Base-by-base conservation (phyloP, 1,140 invertebrate species). In the Drosophila nannoptera region DNA sequence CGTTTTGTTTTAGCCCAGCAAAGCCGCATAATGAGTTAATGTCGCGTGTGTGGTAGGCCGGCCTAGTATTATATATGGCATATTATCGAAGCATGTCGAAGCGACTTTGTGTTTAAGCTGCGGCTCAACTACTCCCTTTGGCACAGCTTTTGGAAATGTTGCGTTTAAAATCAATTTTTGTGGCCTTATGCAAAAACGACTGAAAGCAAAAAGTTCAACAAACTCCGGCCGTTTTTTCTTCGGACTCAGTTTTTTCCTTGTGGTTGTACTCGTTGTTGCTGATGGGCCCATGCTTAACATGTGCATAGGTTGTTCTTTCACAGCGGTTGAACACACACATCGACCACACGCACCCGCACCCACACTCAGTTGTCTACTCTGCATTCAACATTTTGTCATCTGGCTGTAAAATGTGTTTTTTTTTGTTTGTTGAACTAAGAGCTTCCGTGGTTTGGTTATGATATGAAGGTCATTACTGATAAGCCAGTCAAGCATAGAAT, bases 151-250 rank as follows among this genome's bases (percentile, higher is more conserved):
- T 38, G 73, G 69, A 69, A 58, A 73, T 54, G 33, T 80, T 67
- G 77, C 81, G 77, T 87, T 86, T 81, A 72, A 87, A 86, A 86
- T 86, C 81, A 86, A 87, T 84, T 84, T 70, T 83, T 73, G 55
- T 35, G 5, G 12, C 40, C 22, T 1, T 22, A 22, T 42, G 12
- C n/a, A 42, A 42, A 43, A 43, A 43, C 9, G n/a, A 4, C 9
- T 11, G n/a, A 22, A 22, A 22, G 22, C 1, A 45, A 40, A 67
- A 54, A 49, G 22, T 38, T 45, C 40, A 65, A 54, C 33, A 55
- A 67, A 76, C 61, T 55, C 33, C 42, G 36, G 59, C 36, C 50
- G 11, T 53, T 66, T 67, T 63, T 80, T 53, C n/a, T 70, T 70
- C 60, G 76, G 49, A 70, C 56, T 48, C 48, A 54, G 29, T 38